Conservation (phyloP, 2,888 invertebrate genomes). For the Carterocephalus palaemon region DNA sequence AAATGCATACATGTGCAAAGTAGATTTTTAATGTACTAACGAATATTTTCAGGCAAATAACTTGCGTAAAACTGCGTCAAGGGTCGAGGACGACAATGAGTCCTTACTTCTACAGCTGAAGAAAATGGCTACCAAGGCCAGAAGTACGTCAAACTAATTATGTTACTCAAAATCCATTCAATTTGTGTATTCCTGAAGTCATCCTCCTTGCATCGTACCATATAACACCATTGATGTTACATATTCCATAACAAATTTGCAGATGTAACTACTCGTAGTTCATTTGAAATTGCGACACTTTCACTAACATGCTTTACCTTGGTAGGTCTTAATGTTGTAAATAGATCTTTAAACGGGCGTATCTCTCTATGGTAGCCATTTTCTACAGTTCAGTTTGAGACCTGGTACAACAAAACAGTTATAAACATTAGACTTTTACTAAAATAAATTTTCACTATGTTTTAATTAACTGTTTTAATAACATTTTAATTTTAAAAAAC, state of each 20-base stretch:
- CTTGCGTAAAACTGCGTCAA: constrained; percentile 92
- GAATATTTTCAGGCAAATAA: constrained; percentile 87
- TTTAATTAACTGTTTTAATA: background rate
- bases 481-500: constrained; percentile 8
- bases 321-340: constrained; percentile 31
- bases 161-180: constrained; percentile 58
- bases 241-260: constrained; percentile 33
- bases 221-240: constrained; percentile 28
- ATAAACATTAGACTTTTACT: constrained; percentile 18
- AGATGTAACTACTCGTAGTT: constrained; percentile 35
- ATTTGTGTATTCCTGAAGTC: constrained; percentile 47
- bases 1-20: constrained; percentile 40
- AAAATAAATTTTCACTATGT: constrained; percentile 14
- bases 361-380: constrained; percentile 75
- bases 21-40: constrained; percentile 51
- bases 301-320: constrained; percentile 63
- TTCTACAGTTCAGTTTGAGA: constrained; percentile 63
- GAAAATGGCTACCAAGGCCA: constrained; percentile 94
- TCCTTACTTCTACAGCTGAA: constrained; percentile 96
- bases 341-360: constrained; percentile 49
- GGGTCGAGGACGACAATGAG: constrained; percentile 98
- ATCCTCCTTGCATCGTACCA: constrained; percentile 32
- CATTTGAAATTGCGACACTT: constrained; percentile 47
- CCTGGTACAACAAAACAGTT: constrained; percentile 17
- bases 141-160: constrained; percentile 82